phyloP scores from a whole-genome alignment of 2,113 vertebrate species.

The Columba janthina region DNA sequence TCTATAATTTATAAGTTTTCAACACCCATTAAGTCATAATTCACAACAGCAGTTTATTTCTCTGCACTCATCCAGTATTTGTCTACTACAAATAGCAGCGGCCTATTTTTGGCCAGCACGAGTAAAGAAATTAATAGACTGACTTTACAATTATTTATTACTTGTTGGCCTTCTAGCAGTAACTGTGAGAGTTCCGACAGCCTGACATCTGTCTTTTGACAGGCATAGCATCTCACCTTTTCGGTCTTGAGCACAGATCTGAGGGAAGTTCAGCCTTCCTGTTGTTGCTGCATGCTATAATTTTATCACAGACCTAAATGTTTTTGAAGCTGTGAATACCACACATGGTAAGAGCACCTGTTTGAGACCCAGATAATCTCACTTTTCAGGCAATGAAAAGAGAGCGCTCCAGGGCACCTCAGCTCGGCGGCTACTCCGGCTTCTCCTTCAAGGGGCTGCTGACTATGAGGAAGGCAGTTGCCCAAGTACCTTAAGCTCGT shows the following conservation, averaged over 20 bases:
- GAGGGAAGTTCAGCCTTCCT: not conserved
- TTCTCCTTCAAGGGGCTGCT: not conserved
- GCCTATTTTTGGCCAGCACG: not conserved
- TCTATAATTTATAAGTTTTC: slow-evolving; percentile 31
- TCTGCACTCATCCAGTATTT: not conserved
- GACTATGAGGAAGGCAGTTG: not conserved
- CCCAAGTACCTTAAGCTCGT: not conserved
- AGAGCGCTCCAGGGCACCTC: not conserved
- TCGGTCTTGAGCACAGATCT: not conserved
- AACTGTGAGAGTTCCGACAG: not conserved
- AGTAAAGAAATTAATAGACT: not conserved
- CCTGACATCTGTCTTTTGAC: not conserved
- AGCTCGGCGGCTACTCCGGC: not conserved
- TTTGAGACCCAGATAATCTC: not conserved
- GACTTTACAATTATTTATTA: not conserved
- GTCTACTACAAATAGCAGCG: not conserved
- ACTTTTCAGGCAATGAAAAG: not conserved
- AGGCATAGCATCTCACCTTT: not conserved
- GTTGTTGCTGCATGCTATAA: not conserved
- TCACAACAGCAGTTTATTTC: slow-evolving; percentile 16
- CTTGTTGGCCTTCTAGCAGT: not conserved
- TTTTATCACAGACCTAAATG: not conserved
- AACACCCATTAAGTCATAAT: slow-evolving; percentile 4
- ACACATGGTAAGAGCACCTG: fast-evolving
- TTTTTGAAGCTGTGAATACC: not conserved